Evolutionary conservation across 2,113 vertebrate species (phyloP), one percentile per base, ranked within the genome.

Genomic region (Bubo scandiacus): DNA sequence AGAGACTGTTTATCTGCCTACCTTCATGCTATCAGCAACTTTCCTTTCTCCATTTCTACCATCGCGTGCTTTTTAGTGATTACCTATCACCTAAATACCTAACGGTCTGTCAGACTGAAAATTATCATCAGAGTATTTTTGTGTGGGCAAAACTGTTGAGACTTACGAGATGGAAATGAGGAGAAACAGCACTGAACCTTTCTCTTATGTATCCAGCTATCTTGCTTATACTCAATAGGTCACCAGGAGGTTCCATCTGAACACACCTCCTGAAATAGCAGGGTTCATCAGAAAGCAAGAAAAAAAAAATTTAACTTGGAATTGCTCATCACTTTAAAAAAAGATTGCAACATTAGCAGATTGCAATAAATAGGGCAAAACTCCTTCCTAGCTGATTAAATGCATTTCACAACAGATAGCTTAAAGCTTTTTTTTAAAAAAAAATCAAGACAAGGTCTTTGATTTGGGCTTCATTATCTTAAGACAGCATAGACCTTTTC

Each of bases 21-120:
- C 36, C 9, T 54, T 57, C 27, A 25, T 0, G 10, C 12, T 14
- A 83, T 3, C 51, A 62, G 32, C 51, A 42, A 45, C 8, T 20
- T 49, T 11, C 19, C 18, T 62, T 3, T 36, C 2, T 55, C 54
- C 0, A 0, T 49, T 73, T 34, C 40, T 52, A 57, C 11, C 14
- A 34, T 43, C 0, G 0, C 2, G 10, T 15, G 17, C 32, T 26
- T 62, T 40, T 27, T 5, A 38, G 42, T 9, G 7, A 65, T 15
- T 18, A n/a, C 15, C 9, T 4, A 9, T 13, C 40, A 52, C 42
- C 66, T 45, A 23, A 80, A 83, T 61, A 57, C 2, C 15, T 8
- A 30, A 17, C 11, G 34, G 11, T 49, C 32, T 61, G 20, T 4
- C 62, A 8, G n/a, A 91, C 21, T 51, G 3, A 38, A 92, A 79